phyloP scores from a whole-genome alignment of 64 coral and sea anemone genomes.

The Trachythela sp. region DNA sequence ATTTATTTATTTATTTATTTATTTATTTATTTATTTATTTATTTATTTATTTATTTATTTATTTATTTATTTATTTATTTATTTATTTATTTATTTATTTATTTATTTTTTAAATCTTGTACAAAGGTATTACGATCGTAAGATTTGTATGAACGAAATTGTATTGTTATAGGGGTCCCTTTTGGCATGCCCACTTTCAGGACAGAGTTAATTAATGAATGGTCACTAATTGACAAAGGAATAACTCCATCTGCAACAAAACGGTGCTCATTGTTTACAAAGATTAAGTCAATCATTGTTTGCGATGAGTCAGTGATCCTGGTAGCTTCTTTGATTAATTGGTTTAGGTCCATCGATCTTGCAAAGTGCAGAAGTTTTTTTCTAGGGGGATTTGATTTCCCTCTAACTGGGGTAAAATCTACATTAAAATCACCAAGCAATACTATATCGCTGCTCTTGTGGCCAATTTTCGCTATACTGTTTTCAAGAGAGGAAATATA shows the following conservation, averaged over 20 bases:
- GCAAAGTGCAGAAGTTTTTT: constrained; percentile 23
- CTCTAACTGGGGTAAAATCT: background rate
- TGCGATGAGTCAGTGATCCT: too few relatives aligned
- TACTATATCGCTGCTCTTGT: background rate
- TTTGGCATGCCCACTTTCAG: constrained; percentile 33
- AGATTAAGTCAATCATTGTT: too few relatives aligned
- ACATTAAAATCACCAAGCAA: background rate
- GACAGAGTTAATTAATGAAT: background rate
- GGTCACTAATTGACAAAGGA: constrained; percentile 6
- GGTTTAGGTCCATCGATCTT: background rate
- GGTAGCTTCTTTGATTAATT: constrained; percentile 28
- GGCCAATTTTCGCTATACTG: background rate
- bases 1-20: too few relatives aligned
- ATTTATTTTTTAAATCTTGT: background rate
- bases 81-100: too few relatives aligned
- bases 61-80: too few relatives aligned
- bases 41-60: too few relatives aligned
- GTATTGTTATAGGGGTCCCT: background rate
- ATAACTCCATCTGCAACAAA: too few relatives aligned
- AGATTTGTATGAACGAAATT: too few relatives aligned
- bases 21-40: too few relatives aligned
- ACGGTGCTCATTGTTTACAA: too few relatives aligned
- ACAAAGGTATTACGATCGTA: background rate
- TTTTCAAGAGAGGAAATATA: background rate
- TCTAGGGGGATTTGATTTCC: constrained; percentile 17